Evolutionary conservation across 2,113 vertebrate species (phyloP).

Genomic region (Megaceryle maxima): DNA sequence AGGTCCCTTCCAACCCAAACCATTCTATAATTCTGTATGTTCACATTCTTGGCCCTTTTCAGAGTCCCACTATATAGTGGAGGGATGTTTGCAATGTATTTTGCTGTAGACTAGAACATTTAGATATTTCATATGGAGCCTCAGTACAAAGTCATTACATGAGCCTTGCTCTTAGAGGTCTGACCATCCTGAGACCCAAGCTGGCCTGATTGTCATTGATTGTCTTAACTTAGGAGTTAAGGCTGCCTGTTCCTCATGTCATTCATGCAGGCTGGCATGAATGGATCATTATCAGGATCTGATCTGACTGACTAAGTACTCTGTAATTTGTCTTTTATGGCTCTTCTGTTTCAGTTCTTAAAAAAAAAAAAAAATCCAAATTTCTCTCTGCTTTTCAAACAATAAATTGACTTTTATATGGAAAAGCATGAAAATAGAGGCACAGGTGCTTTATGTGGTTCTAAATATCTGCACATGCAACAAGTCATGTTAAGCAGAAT

Average conservation of each 20-base stretch:
- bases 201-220: neutral
- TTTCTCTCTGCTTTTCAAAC: neutral
- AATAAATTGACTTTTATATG: neutral
- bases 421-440: neutral
- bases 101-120: neutral
- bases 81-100: neutral
- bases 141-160: accelerated
- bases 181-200: neutral
- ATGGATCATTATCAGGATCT: neutral
- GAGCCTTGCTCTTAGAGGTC: neutral
- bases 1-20: no score
- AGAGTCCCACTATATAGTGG: neutral
- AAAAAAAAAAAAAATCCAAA: neutral
- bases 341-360: neutral
- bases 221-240: neutral
- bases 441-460: neutral
- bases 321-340: neutral
- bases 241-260: neutral
- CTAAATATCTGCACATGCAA: neutral
- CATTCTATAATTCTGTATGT: neutral
- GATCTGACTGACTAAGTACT: neutral
- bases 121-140: neutral
- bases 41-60: neutral
- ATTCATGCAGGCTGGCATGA: neutral
- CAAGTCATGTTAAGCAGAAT: neutral